phyloP scores from a whole-genome alignment of 2,888 invertebrate genomes.

The Cheilosia grossa region DNA sequence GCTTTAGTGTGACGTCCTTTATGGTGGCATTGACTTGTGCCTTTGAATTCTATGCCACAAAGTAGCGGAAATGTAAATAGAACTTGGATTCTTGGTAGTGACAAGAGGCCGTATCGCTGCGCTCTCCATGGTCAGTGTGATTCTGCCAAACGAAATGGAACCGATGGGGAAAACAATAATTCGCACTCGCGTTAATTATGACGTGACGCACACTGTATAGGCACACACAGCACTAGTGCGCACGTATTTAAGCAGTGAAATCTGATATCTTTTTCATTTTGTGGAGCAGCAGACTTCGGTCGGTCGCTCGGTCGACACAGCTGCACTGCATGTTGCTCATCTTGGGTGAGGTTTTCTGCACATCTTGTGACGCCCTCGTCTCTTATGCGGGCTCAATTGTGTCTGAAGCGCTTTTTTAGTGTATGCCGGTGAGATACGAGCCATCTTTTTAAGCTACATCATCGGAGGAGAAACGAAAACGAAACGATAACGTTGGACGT shows the following conservation, averaged over 20 bases:
- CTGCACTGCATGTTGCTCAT: constrained; percentile 12
- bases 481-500: constrained; percentile 58
- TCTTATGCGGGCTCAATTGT: constrained; percentile 2
- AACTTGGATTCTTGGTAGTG: not conserved
- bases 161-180: constrained; percentile 44
- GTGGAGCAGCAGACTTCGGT: constrained; percentile 25
- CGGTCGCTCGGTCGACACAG: not conserved
- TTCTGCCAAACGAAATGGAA: constrained; percentile 52
- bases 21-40: not conserved
- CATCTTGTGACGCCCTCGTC: constrained; percentile 38
- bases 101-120: constrained; percentile 6
- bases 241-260: constrained; percentile 3
- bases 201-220: constrained; percentile 35
- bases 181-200: constrained; percentile 39
- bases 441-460: constrained; percentile 44
- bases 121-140: constrained; percentile 41
- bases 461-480: constrained; percentile 63
- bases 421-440: constrained; percentile 47
- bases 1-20: not conserved
- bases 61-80: constrained; percentile 31
- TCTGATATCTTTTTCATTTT: constrained; percentile 61
- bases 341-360: constrained; percentile 18
- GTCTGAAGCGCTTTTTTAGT: constrained; percentile 42
- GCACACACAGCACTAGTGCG: constrained; percentile 13
- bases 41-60: not conserved